Percentiles rank a stretch among this genome's conserved stretches.
phyloP scores from a whole-genome alignment of 2,113 vertebrate genomes.

The Psettodes erumei region DNA sequence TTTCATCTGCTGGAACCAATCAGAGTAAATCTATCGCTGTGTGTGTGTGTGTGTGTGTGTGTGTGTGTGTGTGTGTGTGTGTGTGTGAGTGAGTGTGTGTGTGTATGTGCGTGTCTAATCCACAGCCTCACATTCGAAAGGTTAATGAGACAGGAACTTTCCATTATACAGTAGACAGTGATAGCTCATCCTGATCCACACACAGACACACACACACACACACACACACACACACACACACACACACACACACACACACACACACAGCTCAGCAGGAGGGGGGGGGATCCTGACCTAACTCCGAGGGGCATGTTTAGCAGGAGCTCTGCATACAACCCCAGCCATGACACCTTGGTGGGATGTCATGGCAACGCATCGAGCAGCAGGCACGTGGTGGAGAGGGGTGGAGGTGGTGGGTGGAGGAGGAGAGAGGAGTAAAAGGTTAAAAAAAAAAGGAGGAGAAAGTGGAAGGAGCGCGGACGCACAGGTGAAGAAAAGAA shows the following conservation, averaged over 20 bases:
- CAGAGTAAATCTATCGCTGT: constrained; percentile 11
- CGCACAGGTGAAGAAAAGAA: neutral
- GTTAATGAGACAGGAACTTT: constrained; percentile 71
- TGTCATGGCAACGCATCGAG: constrained; percentile 74
- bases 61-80: constrained; percentile 3
- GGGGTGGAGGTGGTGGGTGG: constrained; percentile 41
- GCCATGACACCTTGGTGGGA: constrained; percentile 62
- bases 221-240: constrained; percentile 6
- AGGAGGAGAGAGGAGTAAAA: neutral
- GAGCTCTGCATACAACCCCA: constrained; percentile 36
- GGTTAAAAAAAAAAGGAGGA: neutral
- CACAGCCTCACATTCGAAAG: constrained; percentile 58
- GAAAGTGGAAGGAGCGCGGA: neutral
- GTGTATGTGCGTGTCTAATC: constrained; percentile 28
- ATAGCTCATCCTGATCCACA: constrained; percentile 47
- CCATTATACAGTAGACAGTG: constrained; percentile 52
- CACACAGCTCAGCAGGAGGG: constrained; percentile 46
- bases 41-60: neutral
- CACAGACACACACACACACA: constrained; percentile 16
- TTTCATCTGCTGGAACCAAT: constrained; percentile 53
- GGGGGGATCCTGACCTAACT: constrained; percentile 55
- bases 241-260: neutral
- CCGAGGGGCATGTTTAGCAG: constrained; percentile 60
- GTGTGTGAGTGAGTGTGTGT: neutral
- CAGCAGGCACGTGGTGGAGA: constrained; percentile 45